phyloP scores from a whole-genome alignment of 2,888 invertebrate genomes.

The Selenia dentaria region DNA sequence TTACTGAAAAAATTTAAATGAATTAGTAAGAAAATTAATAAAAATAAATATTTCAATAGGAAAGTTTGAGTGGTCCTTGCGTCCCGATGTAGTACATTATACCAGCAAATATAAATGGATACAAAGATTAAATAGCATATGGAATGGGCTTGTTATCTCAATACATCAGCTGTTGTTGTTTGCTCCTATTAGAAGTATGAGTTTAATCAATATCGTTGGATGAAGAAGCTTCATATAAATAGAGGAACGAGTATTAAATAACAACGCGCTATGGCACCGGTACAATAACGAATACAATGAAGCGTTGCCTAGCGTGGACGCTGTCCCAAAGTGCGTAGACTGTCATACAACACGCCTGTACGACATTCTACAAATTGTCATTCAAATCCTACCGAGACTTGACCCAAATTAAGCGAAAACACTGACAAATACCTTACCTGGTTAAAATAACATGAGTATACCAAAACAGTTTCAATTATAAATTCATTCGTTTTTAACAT shows the following conservation, averaged over 20 bases:
- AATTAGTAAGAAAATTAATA: constrained; percentile 48
- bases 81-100: constrained; percentile 62
- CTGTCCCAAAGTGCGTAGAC: constrained; percentile 42
- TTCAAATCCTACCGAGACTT: constrained; percentile 53
- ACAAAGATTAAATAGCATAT: constrained; percentile 19
- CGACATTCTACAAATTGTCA: constrained; percentile 50
- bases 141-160: constrained; percentile 19
- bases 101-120: constrained; percentile 35
- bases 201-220: constrained; percentile 49
- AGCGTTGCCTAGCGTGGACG: constrained; percentile 63
- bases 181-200: constrained; percentile 16
- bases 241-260: constrained; percentile 39
- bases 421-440: constrained; percentile 77
- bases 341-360: constrained; percentile 47
- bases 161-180: constrained; percentile 26
- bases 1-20: constrained; percentile 46
- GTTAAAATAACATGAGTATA: constrained; percentile 46
- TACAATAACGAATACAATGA: constrained; percentile 69
- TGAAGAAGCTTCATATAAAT: constrained; percentile 60
- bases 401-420: constrained; percentile 70
- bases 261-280: constrained; percentile 69
- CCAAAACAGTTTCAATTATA: no score
- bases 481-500: no score
- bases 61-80: constrained; percentile 93
- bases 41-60: constrained; percentile 70